Percentiles rank a stretch among this genome's conserved stretches.
Evolutionary conservation across 2,888 invertebrate species (phyloP).

Genomic region (Drosophila paranaensis): DNA sequence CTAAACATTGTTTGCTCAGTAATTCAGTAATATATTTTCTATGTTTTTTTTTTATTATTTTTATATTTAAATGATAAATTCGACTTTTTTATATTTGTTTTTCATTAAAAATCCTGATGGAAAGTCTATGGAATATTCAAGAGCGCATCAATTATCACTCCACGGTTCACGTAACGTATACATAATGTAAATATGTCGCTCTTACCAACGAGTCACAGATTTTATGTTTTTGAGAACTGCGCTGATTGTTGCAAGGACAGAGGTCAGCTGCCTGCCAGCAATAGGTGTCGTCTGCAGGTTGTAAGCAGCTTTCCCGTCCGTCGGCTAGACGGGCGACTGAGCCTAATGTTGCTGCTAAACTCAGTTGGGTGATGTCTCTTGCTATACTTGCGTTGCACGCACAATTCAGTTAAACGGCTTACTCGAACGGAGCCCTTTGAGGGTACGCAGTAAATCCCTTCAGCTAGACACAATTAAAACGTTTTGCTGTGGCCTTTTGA

Average conservation of each 20-base stretch:
- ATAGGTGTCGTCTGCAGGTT: slow-evolving; percentile 3
- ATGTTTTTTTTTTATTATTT: no score
- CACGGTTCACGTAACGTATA: slow-evolving; percentile 26
- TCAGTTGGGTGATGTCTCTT: slow-evolving; percentile 10
- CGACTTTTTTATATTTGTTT: no score
- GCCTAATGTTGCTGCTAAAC: slow-evolving; percentile 3
- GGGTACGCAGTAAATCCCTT: slow-evolving; percentile 48
- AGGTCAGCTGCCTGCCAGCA: slow-evolving; percentile 2
- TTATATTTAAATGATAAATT: no score
- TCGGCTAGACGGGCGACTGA: slow-evolving; percentile 34
- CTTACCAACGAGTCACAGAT: slow-evolving; percentile 38
- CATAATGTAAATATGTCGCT: slow-evolving; percentile 20
- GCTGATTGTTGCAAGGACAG: not conserved
- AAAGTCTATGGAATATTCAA: no score
- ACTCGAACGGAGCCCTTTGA: slow-evolving; percentile 10
- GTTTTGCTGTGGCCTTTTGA: slow-evolving; percentile 40
- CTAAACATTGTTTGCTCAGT: no score
- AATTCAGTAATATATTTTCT: no score
- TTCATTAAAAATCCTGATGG: no score
- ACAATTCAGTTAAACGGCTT: slow-evolving; percentile 31
- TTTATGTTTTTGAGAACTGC: slow-evolving; percentile 4
- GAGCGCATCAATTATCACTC: not conserved
- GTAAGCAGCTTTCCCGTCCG: slow-evolving; percentile 58
- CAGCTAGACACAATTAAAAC: slow-evolving; percentile 65
- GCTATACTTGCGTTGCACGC: slow-evolving; percentile 28